These are phyloP conservation scores for Brachionus rotundiformis DNA, from an alignment of 1,140 invertebrate species.

Conservation along the genomic window DNA sequence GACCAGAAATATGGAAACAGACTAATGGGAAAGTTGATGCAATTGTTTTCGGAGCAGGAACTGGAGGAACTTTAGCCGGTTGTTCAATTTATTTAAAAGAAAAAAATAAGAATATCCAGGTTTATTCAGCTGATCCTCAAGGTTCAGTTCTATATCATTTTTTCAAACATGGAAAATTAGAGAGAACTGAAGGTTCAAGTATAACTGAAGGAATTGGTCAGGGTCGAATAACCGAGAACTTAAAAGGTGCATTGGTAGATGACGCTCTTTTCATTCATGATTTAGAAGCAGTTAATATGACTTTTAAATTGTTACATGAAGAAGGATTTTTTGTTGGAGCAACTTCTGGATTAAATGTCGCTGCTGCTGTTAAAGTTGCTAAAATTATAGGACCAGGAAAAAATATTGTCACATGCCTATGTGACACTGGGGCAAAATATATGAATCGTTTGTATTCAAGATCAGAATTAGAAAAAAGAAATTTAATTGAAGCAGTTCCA, in stretches of 20 bases:
- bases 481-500: constrained; percentile 44
- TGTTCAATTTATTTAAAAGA: constrained; percentile 62
- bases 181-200: constrained; percentile 60
- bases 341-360: constrained; percentile 63
- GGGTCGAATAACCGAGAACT: constrained; percentile 62
- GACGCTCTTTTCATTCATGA: constrained; percentile 60
- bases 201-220: constrained; percentile 65
- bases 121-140: constrained; percentile 62
- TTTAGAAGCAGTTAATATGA: constrained; percentile 61
- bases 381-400: constrained; percentile 61
- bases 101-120: constrained; percentile 60
- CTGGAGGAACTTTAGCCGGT: constrained; percentile 62
- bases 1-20: constrained; percentile 67
- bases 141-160: constrained; percentile 64
- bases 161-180: constrained; percentile 61
- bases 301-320: constrained; percentile 61
- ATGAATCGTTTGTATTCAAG: constrained; percentile 49
- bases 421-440: constrained; percentile 61
- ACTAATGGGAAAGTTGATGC: constrained; percentile 63
- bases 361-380: constrained; percentile 58
- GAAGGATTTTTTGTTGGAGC: constrained; percentile 64
- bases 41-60: constrained; percentile 62
- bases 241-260: constrained; percentile 62
- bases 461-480: constrained; percentile 43
- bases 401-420: constrained; percentile 63